Evolutionary conservation across 2,888 invertebrate genomes (phyloP).

Genomic region (Pyralis farinalis): DNA sequence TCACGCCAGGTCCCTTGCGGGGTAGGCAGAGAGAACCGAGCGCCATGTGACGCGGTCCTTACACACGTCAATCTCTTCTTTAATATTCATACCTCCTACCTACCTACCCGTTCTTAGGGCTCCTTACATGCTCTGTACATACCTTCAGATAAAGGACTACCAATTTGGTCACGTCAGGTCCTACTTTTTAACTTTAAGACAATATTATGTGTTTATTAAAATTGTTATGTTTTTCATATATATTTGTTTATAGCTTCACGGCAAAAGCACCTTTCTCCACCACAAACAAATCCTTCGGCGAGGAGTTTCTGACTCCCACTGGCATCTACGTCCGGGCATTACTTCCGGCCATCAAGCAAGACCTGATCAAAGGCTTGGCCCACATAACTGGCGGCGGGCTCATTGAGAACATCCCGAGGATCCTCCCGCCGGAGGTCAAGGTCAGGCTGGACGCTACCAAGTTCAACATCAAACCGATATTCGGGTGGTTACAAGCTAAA

Average conservation of each 20-base stretch:
- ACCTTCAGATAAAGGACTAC: too few relatives aligned
- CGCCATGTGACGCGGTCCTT: too few relatives aligned
- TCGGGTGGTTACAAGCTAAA: conserved; percentile 92
- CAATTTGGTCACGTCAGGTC: too few relatives aligned
- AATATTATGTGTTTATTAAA: too few relatives aligned
- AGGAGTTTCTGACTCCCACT: conserved; percentile 92
- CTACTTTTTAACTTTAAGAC: too few relatives aligned
- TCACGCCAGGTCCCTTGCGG: too few relatives aligned
- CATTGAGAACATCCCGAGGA: conserved; percentile 91
- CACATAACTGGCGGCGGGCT: conserved; percentile 98
- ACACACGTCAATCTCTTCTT: too few relatives aligned
- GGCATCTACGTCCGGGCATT: conserved; percentile 91
- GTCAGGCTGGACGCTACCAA: conserved; percentile 86
- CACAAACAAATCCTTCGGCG: conserved; percentile 78
- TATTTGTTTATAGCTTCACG: conserved; percentile 40
- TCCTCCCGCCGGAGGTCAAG: conserved; percentile 85
- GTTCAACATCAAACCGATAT: conserved; percentile 89
- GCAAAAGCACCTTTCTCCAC: conserved; percentile 65
- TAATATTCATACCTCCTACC: too few relatives aligned
- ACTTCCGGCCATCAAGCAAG: conserved; percentile 85
- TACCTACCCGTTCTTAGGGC: too few relatives aligned
- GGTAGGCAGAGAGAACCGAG: too few relatives aligned
- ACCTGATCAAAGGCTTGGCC: conserved; percentile 91
- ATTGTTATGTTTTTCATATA: too few relatives aligned
- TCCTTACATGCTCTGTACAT: too few relatives aligned